Conservation (phyloP, 2,113 vertebrate genomes). For the Martes martes region DNA sequence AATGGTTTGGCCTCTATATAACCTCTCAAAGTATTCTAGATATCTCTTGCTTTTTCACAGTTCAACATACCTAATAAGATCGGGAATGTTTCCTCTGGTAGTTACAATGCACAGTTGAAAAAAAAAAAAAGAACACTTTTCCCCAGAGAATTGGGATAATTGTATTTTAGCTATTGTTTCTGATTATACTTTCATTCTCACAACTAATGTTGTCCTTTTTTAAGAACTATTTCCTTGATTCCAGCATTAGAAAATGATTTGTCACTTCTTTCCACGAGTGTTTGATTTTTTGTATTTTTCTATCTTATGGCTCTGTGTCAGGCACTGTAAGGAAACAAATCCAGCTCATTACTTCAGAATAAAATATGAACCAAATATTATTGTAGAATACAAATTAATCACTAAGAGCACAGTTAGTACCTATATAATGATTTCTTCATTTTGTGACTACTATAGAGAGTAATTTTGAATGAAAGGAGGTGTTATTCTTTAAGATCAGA, state of each 20-base stretch:
- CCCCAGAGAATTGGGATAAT: not conserved
- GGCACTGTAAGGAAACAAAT: not conserved
- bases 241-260: not conserved
- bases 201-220: not conserved
- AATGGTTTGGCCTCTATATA: not conserved
- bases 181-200: not conserved
- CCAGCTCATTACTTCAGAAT: not conserved
- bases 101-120: not conserved
- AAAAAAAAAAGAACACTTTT: not conserved
- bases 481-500: not conserved
- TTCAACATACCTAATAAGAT: not conserved
- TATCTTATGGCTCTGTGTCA: not conserved
- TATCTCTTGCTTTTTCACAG: not conserved
- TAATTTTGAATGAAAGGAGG: not conserved
- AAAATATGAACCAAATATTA: not conserved
- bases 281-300: not conserved
- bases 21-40: not conserved
- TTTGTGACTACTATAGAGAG: not conserved
- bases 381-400: not conserved
- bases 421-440: not conserved
- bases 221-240: not conserved
- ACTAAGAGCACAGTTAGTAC: not conserved
- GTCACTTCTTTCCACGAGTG: not conserved
- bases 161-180: not conserved
- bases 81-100: not conserved